Evolutionary conservation across 2,888 invertebrate species (phyloP).

Genomic region (Rotaria socialis): DNA sequence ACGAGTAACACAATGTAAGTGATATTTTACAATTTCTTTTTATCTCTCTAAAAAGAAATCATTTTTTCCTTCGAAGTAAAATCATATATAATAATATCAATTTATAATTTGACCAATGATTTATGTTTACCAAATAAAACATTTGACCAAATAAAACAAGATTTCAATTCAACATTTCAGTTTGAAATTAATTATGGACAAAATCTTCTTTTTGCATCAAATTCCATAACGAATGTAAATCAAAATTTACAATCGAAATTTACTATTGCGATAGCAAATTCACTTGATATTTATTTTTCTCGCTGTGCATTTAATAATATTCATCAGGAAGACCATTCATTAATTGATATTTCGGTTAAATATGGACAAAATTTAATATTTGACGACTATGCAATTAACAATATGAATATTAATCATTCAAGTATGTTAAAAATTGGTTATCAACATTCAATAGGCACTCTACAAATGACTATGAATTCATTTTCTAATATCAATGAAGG

Average conservation of each 20-base stretch:
- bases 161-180: constrained; percentile 6
- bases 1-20: not conserved
- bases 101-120: not conserved
- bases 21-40: not conserved
- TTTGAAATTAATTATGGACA: not conserved
- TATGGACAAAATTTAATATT: constrained; percentile 5
- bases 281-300: not conserved
- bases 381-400: not conserved
- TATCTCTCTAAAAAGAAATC: not conserved
- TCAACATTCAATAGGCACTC: not conserved
- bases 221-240: not conserved
- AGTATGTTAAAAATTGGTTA: not conserved
- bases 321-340: not conserved
- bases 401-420: not conserved
- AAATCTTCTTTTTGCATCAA: not conserved
- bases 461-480: not conserved
- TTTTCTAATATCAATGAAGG: not conserved
- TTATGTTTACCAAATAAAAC: not conserved
- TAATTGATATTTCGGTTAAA: not conserved
- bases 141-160: not conserved
- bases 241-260: not conserved
- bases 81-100: not conserved
- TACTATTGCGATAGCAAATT: not conserved
- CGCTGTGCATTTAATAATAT: not conserved
- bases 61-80: not conserved